Evolutionary conservation across 2,113 vertebrate genomes (phyloP), one percentile per base, ranked within the genome.

Genomic region (Clarias magur): DNA sequence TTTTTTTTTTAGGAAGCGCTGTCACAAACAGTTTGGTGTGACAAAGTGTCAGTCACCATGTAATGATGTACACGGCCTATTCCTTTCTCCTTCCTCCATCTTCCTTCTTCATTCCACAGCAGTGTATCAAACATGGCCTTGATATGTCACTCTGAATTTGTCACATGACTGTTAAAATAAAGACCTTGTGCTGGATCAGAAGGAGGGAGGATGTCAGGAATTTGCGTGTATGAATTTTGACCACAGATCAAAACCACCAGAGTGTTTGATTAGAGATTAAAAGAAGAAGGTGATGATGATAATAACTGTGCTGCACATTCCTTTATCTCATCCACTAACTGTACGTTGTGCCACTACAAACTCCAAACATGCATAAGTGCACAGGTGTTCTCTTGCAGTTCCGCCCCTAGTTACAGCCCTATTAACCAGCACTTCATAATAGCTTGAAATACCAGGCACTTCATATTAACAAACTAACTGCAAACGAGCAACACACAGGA

Each of bases 61-160:
- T 81, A 82, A 72, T 76, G 80, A 85, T 75, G 82, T 82, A 89
- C 75, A 72, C 75, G 85, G 84, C 81, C 90, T 81, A 72, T 80
- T 85, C 65, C 72, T 60, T 79, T 73, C 75, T 85, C 80, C 48
- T 76, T 63, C 65, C 86, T 81, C 73, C 73, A n/a, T 30, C 72
- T 72, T 79, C 27, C 62, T 84, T 85, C 48, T 82, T 48, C 65
- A 83, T 87, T 89, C 17, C 56, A 82, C 70, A 54, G 25, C 56
- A 81, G 91, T 84, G 84, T 86, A 87, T 79, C 48, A 80, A 91
- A 89, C 85, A 65, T 89, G 91, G 90, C 91, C 92, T 72, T 92
- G 92, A 93, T 93, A 88, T 92, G 93, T 93, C 93, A 91, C 89
- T 87, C 90, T 79, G 84, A 93, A 93, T 93, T 92, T 92, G 87